Evolutionary conservation across 2,888 invertebrate genomes (phyloP), one percentile per base, ranked within the genome.

Genomic region (Gymnosoma rotundatum): DNA sequence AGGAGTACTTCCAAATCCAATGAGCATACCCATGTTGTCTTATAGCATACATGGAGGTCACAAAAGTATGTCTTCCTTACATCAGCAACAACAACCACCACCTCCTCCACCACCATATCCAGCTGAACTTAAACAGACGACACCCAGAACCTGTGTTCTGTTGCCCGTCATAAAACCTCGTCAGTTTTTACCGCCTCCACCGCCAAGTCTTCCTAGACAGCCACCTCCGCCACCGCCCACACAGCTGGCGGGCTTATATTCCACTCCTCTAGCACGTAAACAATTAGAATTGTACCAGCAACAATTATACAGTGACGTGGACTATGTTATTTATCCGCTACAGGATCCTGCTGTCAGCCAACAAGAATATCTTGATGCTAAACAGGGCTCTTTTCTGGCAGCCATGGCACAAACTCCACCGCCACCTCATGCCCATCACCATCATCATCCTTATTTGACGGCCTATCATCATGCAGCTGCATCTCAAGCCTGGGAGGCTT

Each of bases 261-360:
- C 95, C 48, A 94, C 94, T 87, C 95, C 95, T 88, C 92, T 96
- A 58, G 95, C 95, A 0, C 93, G 95, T 20, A 95, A 95, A 32
- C 97, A 97, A 90, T 95, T 97, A 83, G 96, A 97, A 86, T 95
- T 97, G 89, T 98, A 97, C 89, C 96, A 97, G 88, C 97, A 97
- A 89, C 97, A 97, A 90, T 93, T 98, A 78, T 97, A 97, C 89
- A 97, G 97, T 83, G 97, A 98, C 89, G 97, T 97, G 4, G 97
- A 98, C 92, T 98, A 97, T 89, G 97, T 98, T 9, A 97, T 97
- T 91, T 98, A 97, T 89, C 97, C 97, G 0, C 92, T 97, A 84
- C 97, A 97, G 92, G 97, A 98, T 92, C 97, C 97, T 12, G 95
- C 96, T 0, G 94, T 97, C 61, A 97, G 97, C 86, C 97, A 97